These are phyloP conservation scores for Furnarius figulus DNA, from an alignment of 2,113 vertebrate genomes.

Conservation along the genomic window DNA sequence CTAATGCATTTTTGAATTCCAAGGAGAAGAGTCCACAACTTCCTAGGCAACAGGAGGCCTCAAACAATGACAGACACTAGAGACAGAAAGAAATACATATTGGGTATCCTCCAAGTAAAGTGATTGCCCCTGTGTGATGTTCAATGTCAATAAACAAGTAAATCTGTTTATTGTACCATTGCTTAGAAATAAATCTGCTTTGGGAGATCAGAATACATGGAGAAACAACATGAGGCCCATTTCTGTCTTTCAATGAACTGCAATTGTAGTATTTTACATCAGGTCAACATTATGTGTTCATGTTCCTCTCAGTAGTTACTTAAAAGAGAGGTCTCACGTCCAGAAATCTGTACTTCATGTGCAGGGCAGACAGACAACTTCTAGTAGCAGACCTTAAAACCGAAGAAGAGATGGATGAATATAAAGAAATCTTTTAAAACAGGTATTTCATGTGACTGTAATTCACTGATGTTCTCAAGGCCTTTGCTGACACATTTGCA, in stretches of 20 bases:
- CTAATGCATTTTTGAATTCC: constrained; percentile 4
- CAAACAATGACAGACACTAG: neutral
- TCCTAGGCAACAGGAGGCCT: constrained; percentile 22
- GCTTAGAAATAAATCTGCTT: constrained; percentile 1
- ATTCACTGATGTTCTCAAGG: neutral
- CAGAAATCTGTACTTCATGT: neutral
- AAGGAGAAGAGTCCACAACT: neutral
- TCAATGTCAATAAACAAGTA: neutral
- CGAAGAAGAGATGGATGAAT: neutral
- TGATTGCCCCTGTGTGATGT: constrained; percentile 7
- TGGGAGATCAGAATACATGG: neutral
- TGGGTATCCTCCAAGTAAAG: neutral
- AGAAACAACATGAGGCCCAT: neutral
- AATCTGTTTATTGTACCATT: constrained; percentile 31
- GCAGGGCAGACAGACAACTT: neutral
- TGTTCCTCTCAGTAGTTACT: neutral
- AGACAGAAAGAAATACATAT: constrained; percentile 10
- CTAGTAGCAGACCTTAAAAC: neutral
- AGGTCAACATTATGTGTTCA: neutral
- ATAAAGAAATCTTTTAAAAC: neutral
- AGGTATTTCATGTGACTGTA: neutral
- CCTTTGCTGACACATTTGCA: neutral
- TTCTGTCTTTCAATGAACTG: neutral
- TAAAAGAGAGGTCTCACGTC: neutral
- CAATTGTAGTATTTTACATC: neutral